phyloP scores from a whole-genome alignment of 2,113 vertebrate genomes.

The Anolis carolinensis region DNA sequence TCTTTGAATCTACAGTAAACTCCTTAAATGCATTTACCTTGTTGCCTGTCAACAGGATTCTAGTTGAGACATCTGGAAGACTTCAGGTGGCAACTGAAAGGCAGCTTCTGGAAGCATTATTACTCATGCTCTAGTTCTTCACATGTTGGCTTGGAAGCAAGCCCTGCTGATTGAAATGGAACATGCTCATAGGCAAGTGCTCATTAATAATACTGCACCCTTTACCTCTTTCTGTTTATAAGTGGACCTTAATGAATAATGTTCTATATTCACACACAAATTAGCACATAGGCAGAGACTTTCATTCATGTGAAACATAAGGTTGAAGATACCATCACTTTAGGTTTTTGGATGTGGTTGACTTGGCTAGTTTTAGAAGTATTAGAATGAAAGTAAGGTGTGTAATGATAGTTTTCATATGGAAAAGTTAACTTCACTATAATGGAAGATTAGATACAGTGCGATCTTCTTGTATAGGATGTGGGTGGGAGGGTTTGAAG shows the following conservation, averaged over 20 bases:
- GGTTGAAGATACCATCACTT: background rate
- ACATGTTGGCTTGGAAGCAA: constrained; percentile 7
- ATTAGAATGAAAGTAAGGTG: background rate
- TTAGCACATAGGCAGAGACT: background rate
- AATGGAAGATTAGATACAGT: background rate
- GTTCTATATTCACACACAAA: background rate
- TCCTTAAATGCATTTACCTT: background rate
- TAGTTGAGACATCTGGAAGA: background rate
- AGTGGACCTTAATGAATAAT: background rate
- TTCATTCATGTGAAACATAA: background rate
- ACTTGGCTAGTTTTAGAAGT: background rate
- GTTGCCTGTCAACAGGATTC: background rate
- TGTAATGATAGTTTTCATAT: background rate
- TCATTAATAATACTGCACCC: background rate
- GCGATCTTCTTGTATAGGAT: background rate
- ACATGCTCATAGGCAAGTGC: background rate
- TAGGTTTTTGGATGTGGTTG: background rate
- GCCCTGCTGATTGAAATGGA: background rate
- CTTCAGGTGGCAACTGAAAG: background rate
- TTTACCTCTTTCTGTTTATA: background rate
- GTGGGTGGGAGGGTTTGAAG: background rate
- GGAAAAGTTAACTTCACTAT: background rate
- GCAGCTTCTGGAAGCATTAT: background rate
- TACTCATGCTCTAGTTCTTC: constrained; percentile 17
- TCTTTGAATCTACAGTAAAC: background rate